These are phyloP conservation scores for Prunella fulvescens DNA, from an alignment of 2,113 vertebrate species.

Conservation along the genomic window DNA sequence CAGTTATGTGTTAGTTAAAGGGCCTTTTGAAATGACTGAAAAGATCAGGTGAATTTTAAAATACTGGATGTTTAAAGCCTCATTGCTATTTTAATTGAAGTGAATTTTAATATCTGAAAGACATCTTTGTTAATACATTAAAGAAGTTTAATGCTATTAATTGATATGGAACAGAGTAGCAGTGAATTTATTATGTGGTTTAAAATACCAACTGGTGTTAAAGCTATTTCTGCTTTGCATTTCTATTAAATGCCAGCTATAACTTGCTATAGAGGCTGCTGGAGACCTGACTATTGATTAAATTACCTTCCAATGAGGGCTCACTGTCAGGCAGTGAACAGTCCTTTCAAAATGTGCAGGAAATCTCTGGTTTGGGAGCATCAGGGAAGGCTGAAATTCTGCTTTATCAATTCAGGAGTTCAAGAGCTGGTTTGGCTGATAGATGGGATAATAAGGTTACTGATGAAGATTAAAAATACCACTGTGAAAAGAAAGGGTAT, in stretches of 20 bases:
- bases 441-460: not conserved
- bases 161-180: conserved; percentile 67
- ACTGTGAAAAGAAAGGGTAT: not conserved
- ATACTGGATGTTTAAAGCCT: conserved; percentile 14
- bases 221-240: conserved; percentile 52
- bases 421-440: not conserved
- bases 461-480: not conserved
- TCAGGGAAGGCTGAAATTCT: not conserved
- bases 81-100: conserved; percentile 58
- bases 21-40: conserved; percentile 28
- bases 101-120: conserved; percentile 51
- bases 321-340: not conserved
- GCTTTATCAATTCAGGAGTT: not conserved
- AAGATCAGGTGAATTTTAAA: conserved; percentile 54
- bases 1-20: conserved; percentile 24
- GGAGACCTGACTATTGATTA: conserved; percentile 34
- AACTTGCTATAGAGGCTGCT: conserved; percentile 41
- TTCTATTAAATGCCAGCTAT: conserved; percentile 65
- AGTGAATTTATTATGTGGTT: conserved; percentile 59
- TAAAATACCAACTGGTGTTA: conserved; percentile 61
- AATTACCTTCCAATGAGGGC: not conserved
- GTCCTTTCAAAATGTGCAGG: not conserved
- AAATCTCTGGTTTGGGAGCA: not conserved
- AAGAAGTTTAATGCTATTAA: conserved; percentile 66
- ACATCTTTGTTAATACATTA: conserved; percentile 57